A percentile compares a stretch with the other conserved stretches of the same genome.
phyloP scores from a whole-genome alignment of 2,888 invertebrate species.

The Metellina segmentata region DNA sequence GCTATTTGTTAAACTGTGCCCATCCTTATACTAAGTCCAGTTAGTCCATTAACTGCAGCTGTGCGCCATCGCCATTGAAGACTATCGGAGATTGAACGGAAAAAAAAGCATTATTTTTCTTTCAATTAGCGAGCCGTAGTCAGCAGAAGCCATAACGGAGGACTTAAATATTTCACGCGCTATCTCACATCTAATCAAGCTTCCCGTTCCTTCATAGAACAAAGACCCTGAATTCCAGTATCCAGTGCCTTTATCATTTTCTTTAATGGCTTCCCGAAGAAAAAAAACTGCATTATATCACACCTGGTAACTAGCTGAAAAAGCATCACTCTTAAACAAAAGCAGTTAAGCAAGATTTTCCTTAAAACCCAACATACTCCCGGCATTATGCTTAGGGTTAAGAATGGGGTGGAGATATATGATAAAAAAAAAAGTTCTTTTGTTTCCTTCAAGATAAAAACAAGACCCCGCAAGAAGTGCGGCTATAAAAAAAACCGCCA shows the following conservation, averaged over 20 bases:
- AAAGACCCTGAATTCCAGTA: neutral
- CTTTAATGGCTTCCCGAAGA: conserved; percentile 26
- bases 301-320: conserved; percentile 9
- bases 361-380: neutral
- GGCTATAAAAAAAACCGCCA: neutral
- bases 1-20: no score
- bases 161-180: conserved; percentile 39
- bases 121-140: conserved; percentile 8
- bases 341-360: conserved; percentile 36
- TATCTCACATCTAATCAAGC: conserved; percentile 39
- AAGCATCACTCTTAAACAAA: conserved; percentile 8
- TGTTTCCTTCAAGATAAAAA: conserved; percentile 26
- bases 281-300: conserved; percentile 26
- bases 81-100: no score
- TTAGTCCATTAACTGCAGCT: no score
- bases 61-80: no score
- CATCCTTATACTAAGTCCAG: no score
- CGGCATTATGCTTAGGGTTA: neutral
- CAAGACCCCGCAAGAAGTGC: conserved; percentile 2
- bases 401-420: neutral
- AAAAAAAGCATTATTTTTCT: neutral
- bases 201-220: neutral
- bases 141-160: neutral
- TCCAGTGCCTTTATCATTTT: conserved; percentile 35
- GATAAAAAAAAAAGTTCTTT: conserved; percentile 28